Conservation (phyloP, 1,140 invertebrate genomes). For the Ceratosolen solmsi region DNA sequence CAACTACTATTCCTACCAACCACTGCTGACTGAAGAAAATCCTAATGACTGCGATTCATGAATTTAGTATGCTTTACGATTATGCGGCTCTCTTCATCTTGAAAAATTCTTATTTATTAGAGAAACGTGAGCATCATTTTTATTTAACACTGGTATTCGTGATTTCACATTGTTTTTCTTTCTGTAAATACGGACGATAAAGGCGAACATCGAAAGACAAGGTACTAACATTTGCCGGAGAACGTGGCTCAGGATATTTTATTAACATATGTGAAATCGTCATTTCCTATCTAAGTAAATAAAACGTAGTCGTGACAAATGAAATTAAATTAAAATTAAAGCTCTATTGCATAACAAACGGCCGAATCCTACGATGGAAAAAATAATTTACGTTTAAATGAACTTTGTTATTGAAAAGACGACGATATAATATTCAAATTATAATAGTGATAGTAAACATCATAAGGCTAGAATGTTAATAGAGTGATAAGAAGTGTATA, state of each 20-base stretch:
- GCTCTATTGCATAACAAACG: too few species aligned
- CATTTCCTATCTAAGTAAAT: neutral
- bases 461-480: neutral
- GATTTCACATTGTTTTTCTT: neutral
- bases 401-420: neutral
- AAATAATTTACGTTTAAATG: neutral
- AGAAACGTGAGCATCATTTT: conserved; percentile 13
- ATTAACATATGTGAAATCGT: too few species aligned
- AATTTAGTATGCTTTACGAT: conserved; percentile 26
- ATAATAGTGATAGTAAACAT: neutral
- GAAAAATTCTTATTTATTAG: conserved; percentile 24
- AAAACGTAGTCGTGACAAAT: too few species aligned
- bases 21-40: conserved; percentile 34
- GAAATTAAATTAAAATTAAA: too few species aligned
- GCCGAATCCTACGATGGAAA: neutral
- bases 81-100: neutral
- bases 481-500: neutral
- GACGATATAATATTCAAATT: neutral
- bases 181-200: too few species aligned
- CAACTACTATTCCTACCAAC: neutral
- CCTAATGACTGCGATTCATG: conserved; percentile 36
- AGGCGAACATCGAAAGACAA: too few species aligned
- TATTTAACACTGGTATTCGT: neutral
- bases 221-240: too few species aligned
- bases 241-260: too few species aligned